Conservation (phyloP, 2,888 invertebrate species). For the Luperina nickerlii region DNA sequence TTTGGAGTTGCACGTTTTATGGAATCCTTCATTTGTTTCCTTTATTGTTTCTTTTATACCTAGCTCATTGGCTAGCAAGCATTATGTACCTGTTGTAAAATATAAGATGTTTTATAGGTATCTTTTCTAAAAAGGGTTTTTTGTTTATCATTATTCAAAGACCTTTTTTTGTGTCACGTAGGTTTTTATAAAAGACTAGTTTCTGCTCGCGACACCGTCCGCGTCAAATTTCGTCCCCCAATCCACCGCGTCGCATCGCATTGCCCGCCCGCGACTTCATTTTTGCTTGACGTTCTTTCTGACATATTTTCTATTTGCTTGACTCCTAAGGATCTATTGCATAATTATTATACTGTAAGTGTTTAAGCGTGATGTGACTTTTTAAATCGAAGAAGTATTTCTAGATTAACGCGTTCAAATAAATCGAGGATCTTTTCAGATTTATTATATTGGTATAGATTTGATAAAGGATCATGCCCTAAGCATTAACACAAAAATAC, state of each 20-base stretch:
- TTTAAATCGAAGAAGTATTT: too few species aligned
- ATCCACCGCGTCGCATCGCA: background rate
- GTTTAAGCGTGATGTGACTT: too few species aligned
- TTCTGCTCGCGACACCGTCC: background rate
- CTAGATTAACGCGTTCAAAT: too few species aligned
- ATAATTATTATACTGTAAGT: too few species aligned
- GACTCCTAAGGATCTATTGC: too few species aligned
- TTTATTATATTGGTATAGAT: background rate
- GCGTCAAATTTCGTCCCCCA: background rate
- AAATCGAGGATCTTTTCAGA: background rate
- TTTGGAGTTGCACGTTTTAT: constrained; percentile 37
- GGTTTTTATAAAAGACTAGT: background rate
- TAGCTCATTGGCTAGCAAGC: background rate
- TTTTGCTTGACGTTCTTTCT: too few species aligned
- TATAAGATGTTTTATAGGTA: background rate
- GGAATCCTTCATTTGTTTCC: constrained; percentile 19
- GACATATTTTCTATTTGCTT: too few species aligned
- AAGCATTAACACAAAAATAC: background rate
- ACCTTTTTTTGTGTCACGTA: background rate
- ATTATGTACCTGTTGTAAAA: too few species aligned
- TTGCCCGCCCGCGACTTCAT: background rate
- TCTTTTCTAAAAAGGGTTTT: background rate
- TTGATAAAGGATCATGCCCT: background rate
- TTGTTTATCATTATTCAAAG: background rate
- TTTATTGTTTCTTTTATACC: constrained; percentile 9